Base-by-base conservation (phyloP, 2,888 invertebrate species). In the Pomacea canaliculata region DNA sequence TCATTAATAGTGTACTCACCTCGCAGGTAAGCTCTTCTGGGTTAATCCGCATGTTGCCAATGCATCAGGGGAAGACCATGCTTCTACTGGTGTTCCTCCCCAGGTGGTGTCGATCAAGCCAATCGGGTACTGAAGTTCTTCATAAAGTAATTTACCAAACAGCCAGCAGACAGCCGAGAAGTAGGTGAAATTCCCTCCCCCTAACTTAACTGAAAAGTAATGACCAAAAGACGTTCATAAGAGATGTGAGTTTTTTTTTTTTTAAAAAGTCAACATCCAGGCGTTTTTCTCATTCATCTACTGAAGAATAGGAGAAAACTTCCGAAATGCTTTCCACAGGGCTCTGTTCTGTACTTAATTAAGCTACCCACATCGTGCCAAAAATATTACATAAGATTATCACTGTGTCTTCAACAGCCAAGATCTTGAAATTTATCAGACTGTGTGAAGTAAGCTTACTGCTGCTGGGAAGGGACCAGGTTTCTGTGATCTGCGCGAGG, bases 111-210 rank as follows among this genome's bases (percentile, higher is more conserved):
- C 84, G 46, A 88, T 73, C 73, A 88, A 78, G 19, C 88, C 89
- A 60, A 90, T 83, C 9, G 90, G 89, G 76, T 85, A 83, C 7
- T 82, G 75, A 27, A 88, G 80, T 13, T 78, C 72, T 63, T 86
- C 76, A 56, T 86, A 84, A 46, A 90, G 75, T 27, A 81, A 79
- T 74, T 83, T 83, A 10, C 88, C 90, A 83, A 86, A 89, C 78
- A 88, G 79, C 89, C 89, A 90, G 76, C 90, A 90, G 19, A 89
- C 86, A 19, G 89, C 87, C 9, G 89, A 89, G 79, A 88, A 89
- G 75, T 84, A 82, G 18, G 71, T 76, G 78, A 82, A 85, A 18
- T 68, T 67, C 18, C 63, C 65, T 5, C 65, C 74, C 4, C 82
- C 81, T 46, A 81, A 73, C 19, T 60, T 59, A 18, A 63, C 78